Base-by-base conservation (phyloP, 2,797 vertebrate genomes). In the Phataginus tetradactyla region DNA sequence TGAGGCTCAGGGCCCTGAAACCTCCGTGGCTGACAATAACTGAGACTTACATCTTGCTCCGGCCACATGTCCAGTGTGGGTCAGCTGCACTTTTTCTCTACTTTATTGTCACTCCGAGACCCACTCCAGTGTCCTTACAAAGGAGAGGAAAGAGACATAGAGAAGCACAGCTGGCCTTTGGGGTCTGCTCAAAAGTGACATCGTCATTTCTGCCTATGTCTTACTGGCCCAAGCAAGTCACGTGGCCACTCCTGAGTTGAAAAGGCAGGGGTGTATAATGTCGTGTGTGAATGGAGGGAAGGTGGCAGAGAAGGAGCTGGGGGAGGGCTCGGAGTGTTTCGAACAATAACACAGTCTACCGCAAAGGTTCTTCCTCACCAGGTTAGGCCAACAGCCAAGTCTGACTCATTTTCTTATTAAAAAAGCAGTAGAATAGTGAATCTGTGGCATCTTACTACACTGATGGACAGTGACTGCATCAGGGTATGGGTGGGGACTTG, bases 151-250 rank as follows among this genome's bases (percentile, higher is more conserved):
- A 71, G 78, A 93, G 83, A 55, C 6, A 10, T 3, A 34, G 10
- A 68, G 74, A 37, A 71, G 34, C 32, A 59, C 45, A 42, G 8
- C 75, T 81, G n/a, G 27, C 61, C 39, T 78, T 17, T 42, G 49
- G 37, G 79, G 55, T 87, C 42, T 80, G n/a, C 84, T 85, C 49
- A 87, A n/a, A 71, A 94, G 71, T 59, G 66, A 66, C 61, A 7
- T 21, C 55, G 27, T 74, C 45, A 27, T 79, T 89, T 86, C 63
- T 84, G 59, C 57, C 78, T 66, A 29, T 3, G 0, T 29, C 86
- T 92, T 68, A 81, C 39, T 64, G n/a, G 15, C 68, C 75, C 84
- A 37, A 71, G 51, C 64, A 80, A 90, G 77, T 59, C 84, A 96
- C 5, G 0, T 15, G 63, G 51, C 55, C 20, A 7, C 21, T 64